These are phyloP conservation scores for Augiades crinisus DNA, from an alignment of 2,888 invertebrate species.

Conservation along the genomic window DNA sequence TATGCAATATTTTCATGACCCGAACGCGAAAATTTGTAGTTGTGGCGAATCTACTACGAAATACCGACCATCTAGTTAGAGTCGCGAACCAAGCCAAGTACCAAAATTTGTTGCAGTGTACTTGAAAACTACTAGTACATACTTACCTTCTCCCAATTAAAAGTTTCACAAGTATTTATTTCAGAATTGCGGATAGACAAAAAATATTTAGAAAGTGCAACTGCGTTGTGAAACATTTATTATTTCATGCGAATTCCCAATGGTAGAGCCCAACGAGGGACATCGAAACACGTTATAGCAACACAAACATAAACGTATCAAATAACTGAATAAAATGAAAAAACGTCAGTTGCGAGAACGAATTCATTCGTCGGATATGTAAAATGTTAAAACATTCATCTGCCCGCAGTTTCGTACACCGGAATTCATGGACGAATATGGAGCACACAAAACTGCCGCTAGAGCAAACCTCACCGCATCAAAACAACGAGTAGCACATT, in stretches of 20 bases:
- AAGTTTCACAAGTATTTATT: constrained; percentile 23
- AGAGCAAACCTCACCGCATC: constrained; percentile 63
- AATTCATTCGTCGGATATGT: constrained; percentile 76
- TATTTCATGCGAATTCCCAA: constrained; percentile 45
- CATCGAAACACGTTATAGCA: constrained; percentile 39
- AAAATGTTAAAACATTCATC: constrained; percentile 79
- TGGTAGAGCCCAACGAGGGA: constrained; percentile 45
- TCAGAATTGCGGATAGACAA: constrained; percentile 4
- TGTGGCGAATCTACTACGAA: constrained; percentile 22
- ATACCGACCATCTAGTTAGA: constrained; percentile 23
- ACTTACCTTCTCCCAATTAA: constrained; percentile 25
- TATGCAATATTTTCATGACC: constrained; percentile 24
- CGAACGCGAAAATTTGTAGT: constrained; percentile 22
- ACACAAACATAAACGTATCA: constrained; percentile 64
- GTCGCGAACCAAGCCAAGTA: constrained; percentile 18
- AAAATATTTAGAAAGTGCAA: constrained; percentile 10
- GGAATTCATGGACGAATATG: constrained; percentile 72
- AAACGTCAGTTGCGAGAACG: constrained; percentile 56
- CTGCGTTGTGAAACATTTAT: constrained; percentile 29
- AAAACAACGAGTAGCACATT: constrained; percentile 69
- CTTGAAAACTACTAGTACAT: constrained; percentile 23
- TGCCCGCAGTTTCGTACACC: constrained; percentile 62
- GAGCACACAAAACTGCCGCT: constrained; percentile 62
- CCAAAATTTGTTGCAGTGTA: constrained; percentile 22
- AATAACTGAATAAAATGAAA: constrained; percentile 67